Base-by-base conservation (phyloP, 2,113 vertebrate species). In the Gymnorhina tibicen region DNA sequence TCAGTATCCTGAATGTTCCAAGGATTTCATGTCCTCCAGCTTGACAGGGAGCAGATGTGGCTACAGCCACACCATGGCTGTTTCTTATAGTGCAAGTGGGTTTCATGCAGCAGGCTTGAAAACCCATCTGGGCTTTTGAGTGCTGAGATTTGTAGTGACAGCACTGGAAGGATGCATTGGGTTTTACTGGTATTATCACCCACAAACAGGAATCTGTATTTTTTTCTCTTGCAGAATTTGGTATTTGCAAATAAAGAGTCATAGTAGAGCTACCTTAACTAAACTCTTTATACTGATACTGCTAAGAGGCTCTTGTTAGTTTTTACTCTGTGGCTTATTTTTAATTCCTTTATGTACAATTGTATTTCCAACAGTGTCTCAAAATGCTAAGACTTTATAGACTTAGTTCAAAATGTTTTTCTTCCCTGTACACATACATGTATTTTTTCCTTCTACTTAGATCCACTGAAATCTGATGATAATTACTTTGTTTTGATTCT, bases 401-500 rank as follows among this genome's bases (percentile, higher is more conserved):
- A 52, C 42, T 70, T 52, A 64, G 22, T 19, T 33, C 52, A 44
- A 74, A 91, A 70, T 39, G 20, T 16, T 92, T 85, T 74, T 67
- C 35, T 86, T 77, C 47, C 27, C 30, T 41, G 27, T 55, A 77
- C 13, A 39, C 13, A 27, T 22, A n/a, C 10, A n/a, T 11, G 8
- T 20, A 46, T 64, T 86, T 91, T 93, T 49, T 8, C 85, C 47
- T 73, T 80, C 33, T n/a, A 39, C 46, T 74, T 47, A 85, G 32
- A 69, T 35, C 52, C 60, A 67, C n/a, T 83, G 79, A 81, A 91
- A 93, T 75, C 44, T 74, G 41, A 53, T 17, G 16, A 42, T 72
- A 79, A 94, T 95, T 79, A 81, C 37, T 41, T 89, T 91, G 70
- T 87, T 95, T 95, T 94, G 84, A 82, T 89, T 93, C 89, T 95